Evolutionary conservation across 2,113 vertebrate species (phyloP), one percentile per base, ranked within the genome.

Genomic region (Pelobates fuscus): DNA sequence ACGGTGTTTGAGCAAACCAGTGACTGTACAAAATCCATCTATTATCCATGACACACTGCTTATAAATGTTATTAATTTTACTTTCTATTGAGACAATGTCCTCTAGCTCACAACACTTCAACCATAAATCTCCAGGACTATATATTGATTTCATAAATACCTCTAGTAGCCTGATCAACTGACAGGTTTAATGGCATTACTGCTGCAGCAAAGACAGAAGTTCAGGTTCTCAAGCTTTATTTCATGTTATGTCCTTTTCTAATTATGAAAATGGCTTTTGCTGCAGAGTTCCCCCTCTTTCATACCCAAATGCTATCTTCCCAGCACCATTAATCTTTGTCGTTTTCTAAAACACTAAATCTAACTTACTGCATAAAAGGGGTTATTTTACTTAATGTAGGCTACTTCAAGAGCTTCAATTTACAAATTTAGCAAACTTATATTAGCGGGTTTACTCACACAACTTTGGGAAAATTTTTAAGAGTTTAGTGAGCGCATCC

Each of bases 71-170:
- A 91, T 92, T 91, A 82, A 88, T 90, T 93, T 88, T 84, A 86
- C 91, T 92, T 89, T 87, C 84, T 82, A 77, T 70, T 83, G 82
- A 87, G 86, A 67, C 71, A 84, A 68, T 84, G 82, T 85, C 72
- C 73, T 82, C 86, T 15, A 49, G 82, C 78, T 86, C 82, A 84
- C 82, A 90, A 77, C 61, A 59, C 80, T 52, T 49, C 76, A 69
- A 76, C 78, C 85, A 88, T 88, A 84, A 87, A 87, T 88, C 90
- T 91, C 78, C 66, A 71, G 58, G 70, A 77, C 12, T 3, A 0
- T 80, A 81, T 81, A 80, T 85, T 87, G 90, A 93, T 94, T 91
- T 88, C 88, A 92, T 91, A 93, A 94, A 84, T 90, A 85, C 83
- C 81, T 88, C 78, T 54, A 80, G 82, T 77, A 65, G 82, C 80